These are phyloP conservation scores for Alauda arvensis DNA, from an alignment of 2,797 vertebrate genomes.

Conservation along the genomic window DNA sequence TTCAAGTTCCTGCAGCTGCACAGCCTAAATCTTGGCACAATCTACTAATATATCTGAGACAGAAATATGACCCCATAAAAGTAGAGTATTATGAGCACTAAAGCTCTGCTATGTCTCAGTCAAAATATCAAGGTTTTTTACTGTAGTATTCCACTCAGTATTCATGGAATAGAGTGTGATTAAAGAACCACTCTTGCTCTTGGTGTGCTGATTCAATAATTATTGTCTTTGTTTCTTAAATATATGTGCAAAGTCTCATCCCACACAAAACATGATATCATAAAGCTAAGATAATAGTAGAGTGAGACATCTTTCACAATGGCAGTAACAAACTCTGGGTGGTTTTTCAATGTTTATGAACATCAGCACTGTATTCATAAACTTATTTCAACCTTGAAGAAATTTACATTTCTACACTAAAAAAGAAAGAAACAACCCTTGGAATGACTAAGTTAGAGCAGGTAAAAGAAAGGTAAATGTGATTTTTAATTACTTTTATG, in stretches of 20 bases:
- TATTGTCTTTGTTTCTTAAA: conserved; percentile 63
- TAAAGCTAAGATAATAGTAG: conserved; percentile 46
- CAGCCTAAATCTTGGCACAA: conserved; percentile 61
- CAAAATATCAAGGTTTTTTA: conserved; percentile 59
- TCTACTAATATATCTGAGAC: conserved; percentile 54
- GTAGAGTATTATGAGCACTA: conserved; percentile 42
- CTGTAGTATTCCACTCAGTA: conserved; percentile 52
- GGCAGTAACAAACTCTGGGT: conserved; percentile 9
- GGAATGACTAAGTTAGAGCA: not conserved
- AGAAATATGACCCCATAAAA: conserved; percentile 64
- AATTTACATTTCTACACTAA: not conserved
- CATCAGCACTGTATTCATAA: not conserved
- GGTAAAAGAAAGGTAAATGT: not conserved
- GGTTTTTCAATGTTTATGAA: conserved; percentile 22
- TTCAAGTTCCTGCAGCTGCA: conserved; percentile 58
- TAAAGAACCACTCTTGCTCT: conserved; percentile 47
- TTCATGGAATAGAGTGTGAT: conserved; percentile 61
- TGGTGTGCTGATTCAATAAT: conserved; percentile 52
- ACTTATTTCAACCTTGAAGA: conserved; percentile 4
- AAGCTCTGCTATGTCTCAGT: conserved; percentile 55
- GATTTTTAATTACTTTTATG: conserved; percentile 17
- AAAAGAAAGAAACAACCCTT: not conserved
- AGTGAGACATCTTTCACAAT: conserved; percentile 40
- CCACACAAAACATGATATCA: conserved; percentile 46
- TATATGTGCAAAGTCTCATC: conserved; percentile 38